phyloP scores from a whole-genome alignment of 53 echinoderm and acorn worm genomes.

The Echinometra lucunter region DNA sequence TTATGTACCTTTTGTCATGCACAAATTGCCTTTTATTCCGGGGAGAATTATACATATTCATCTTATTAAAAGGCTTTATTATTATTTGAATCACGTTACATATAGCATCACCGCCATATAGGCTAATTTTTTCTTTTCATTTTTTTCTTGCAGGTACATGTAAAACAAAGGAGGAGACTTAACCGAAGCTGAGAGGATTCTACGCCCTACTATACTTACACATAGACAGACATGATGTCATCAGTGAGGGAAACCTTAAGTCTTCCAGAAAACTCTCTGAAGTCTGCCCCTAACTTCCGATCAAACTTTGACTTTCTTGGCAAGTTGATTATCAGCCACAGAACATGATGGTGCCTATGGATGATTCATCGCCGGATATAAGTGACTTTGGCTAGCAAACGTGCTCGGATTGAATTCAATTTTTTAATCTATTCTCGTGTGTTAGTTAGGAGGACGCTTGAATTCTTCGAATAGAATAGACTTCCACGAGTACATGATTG shows the following conservation, averaged over 20 bases:
- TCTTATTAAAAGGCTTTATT: too few relatives aligned
- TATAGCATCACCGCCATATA: too few relatives aligned
- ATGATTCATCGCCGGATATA: background rate
- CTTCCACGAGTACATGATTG: too few relatives aligned
- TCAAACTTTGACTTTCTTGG: background rate
- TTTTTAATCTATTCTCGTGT: background rate
- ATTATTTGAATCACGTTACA: too few relatives aligned
- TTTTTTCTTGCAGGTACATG: background rate
- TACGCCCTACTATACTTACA: background rate
- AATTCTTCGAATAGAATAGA: background rate
- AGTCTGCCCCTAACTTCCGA: conserved; percentile 5
- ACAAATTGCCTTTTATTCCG: too few relatives aligned
- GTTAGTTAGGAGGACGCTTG: background rate
- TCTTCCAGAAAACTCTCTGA: background rate
- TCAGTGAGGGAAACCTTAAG: background rate
- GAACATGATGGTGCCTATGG: background rate
- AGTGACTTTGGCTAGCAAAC: background rate
- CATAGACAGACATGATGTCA: background rate
- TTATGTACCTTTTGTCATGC: too few relatives aligned
- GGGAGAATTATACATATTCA: too few relatives aligned
- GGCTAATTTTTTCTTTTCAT: background rate
- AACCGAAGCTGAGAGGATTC: background rate
- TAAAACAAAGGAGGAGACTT: background rate
- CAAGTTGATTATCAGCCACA: background rate
- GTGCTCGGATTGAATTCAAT: background rate